Percentiles rank a stretch among this genome's conserved stretches.
These are phyloP conservation scores for Micrasema longulum DNA, from an alignment of 1,140 invertebrate genomes.

Conservation along the genomic window DNA sequence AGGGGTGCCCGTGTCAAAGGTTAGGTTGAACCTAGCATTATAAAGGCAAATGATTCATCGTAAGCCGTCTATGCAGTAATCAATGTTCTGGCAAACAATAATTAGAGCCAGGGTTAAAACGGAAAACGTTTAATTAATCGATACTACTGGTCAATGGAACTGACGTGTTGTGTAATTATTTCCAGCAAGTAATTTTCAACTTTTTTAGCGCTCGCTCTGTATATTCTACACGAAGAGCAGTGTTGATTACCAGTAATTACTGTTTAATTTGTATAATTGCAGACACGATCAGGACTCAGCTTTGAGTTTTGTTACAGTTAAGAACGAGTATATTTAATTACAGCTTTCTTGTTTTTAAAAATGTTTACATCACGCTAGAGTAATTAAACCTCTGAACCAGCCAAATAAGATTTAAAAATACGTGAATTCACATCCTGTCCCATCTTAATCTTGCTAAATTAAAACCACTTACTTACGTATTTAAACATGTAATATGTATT, in stretches of 20 bases:
- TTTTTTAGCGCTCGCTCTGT: constrained; percentile 8
- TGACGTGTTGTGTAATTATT: constrained; percentile 44
- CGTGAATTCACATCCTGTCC: no score
- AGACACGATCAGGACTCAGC: constrained; percentile 24
- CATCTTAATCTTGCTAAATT: not conserved
- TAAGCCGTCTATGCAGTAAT: not conserved
- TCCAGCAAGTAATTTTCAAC: constrained; percentile 41
- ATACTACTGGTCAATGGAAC: constrained; percentile 26
- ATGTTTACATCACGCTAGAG: constrained; percentile 20
- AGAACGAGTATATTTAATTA: constrained; percentile 29
- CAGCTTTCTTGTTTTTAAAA: constrained; percentile 19
- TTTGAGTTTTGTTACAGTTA: constrained; percentile 30
- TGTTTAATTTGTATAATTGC: constrained; percentile 41
- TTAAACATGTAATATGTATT: no score
- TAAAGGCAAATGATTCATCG: constrained; percentile 5
- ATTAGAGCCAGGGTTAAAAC: constrained; percentile 18
- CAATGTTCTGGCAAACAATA: constrained; percentile 27
- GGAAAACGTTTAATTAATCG: constrained; percentile 36
- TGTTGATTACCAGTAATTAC: constrained; percentile 41
- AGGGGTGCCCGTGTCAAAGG: constrained; percentile 25
- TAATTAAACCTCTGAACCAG: constrained; percentile 16
- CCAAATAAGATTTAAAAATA: no score
- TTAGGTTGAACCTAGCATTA: not conserved
- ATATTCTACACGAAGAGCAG: constrained; percentile 32
- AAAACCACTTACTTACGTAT: not conserved